A percentile compares a stretch with the other conserved stretches of the same genome.
These are phyloP conservation scores for Nasonovia ribisnigri DNA, from an alignment of 2,888 invertebrate species.

Conservation along the genomic window DNA sequence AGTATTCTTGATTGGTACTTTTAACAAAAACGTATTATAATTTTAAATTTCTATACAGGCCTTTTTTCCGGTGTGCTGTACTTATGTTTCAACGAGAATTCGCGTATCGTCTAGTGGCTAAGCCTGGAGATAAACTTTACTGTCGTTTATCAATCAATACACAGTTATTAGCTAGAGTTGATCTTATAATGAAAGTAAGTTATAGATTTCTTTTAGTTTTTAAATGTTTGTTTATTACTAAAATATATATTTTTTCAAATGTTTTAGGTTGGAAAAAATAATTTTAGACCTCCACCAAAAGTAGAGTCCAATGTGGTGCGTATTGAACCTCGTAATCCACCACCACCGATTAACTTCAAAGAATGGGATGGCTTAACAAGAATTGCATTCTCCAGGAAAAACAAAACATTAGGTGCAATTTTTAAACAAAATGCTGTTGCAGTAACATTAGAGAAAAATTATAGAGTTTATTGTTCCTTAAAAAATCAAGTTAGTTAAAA, in stretches of 20 bases:
- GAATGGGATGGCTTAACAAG: slow-evolving; percentile 99
- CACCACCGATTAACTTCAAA: slow-evolving; percentile 93
- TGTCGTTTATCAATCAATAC: slow-evolving; percentile 97
- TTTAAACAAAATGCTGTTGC: slow-evolving; percentile 90
- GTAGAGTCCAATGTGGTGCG: slow-evolving; percentile 98
- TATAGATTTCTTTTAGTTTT: slow-evolving; percentile 8
- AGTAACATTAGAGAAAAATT: slow-evolving; percentile 91
- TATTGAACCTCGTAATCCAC: slow-evolving; percentile 96
- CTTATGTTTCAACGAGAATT: slow-evolving; percentile 99
- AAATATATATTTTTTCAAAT: slow-evolving; percentile 52
- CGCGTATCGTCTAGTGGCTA: slow-evolving; percentile 95
- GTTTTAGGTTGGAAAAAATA: slow-evolving; percentile 92
- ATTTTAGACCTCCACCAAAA: slow-evolving; percentile 98
- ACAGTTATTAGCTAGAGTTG: slow-evolving; percentile 93
- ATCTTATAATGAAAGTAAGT: slow-evolving; percentile 92
- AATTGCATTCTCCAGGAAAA: slow-evolving; percentile 95
- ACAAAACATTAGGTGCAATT: slow-evolving; percentile 92
- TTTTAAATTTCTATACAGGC: slow-evolving; percentile 66
- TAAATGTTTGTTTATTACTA: background rate
- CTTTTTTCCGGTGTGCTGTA: slow-evolving; percentile 92
- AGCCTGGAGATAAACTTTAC: slow-evolving; percentile 96
- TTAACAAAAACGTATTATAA: background rate
- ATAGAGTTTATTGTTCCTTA: slow-evolving; percentile 87
- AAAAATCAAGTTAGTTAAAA: slow-evolving; percentile 78
- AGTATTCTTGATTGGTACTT: background rate